These are phyloP conservation scores for Zaprionus capensis DNA, from an alignment of 1,140 invertebrate species.

Conservation along the genomic window DNA sequence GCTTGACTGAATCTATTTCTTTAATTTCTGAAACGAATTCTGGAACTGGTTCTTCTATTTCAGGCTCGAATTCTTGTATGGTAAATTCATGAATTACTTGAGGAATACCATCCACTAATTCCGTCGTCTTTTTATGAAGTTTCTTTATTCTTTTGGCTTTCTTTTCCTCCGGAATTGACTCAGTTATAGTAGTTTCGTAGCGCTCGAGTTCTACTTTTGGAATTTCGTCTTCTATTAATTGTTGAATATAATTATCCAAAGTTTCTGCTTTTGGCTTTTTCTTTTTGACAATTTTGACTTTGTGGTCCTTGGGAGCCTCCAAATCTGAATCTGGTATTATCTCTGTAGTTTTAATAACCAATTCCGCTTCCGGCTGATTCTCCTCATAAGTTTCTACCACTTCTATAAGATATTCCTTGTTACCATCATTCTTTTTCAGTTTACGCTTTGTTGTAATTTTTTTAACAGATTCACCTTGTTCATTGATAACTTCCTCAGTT, in stretches of 20 bases:
- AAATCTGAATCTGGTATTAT: slow-evolving; percentile 69
- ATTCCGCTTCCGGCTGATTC: slow-evolving; percentile 71
- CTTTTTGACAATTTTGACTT: slow-evolving; percentile 60
- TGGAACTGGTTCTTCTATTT: slow-evolving; percentile 35
- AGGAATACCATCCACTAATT: slow-evolving; percentile 66
- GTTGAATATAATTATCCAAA: slow-evolving; percentile 66
- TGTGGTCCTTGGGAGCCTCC: slow-evolving; percentile 62
- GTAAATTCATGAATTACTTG: slow-evolving; percentile 63
- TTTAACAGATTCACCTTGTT: slow-evolving; percentile 73
- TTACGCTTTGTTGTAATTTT: slow-evolving; percentile 69
- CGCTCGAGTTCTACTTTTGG: slow-evolving; percentile 62
- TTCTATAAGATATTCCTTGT: slow-evolving; percentile 73
- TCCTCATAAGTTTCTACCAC: slow-evolving; percentile 76
- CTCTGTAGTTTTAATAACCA: slow-evolving; percentile 72
- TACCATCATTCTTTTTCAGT: slow-evolving; percentile 68
- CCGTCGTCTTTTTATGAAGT: slow-evolving; percentile 59
- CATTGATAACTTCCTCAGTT: slow-evolving; percentile 73
- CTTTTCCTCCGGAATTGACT: slow-evolving; percentile 46
- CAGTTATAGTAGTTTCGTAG: slow-evolving; percentile 43
- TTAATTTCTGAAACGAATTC: slow-evolving; percentile 26
- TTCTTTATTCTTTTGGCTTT: slow-evolving; percentile 79
- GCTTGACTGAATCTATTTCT: slow-evolving; percentile 41
- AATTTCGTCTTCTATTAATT: slow-evolving; percentile 73
- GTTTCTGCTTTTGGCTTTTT: slow-evolving; percentile 62
- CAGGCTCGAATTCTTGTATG: slow-evolving; percentile 58